These are phyloP conservation scores for Diabrotica undecimpunctata DNA, from an alignment of 1,140 invertebrate genomes.

Conservation along the genomic window DNA sequence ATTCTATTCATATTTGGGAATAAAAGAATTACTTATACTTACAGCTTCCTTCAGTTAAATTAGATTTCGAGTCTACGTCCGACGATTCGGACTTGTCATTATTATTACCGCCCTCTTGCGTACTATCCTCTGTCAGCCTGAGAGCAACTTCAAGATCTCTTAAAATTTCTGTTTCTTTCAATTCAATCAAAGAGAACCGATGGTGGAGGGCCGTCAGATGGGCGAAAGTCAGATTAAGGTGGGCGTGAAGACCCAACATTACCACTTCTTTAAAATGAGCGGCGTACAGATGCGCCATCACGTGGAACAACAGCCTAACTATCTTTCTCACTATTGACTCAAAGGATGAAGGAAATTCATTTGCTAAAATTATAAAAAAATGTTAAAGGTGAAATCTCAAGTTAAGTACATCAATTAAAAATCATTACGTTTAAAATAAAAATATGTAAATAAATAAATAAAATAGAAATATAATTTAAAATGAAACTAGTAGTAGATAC, in stretches of 20 bases:
- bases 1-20: too few relatives aligned
- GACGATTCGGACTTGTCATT: constrained; percentile 27
- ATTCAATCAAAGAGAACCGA: constrained; percentile 89
- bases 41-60: constrained; percentile 24
- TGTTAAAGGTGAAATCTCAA: constrained; percentile 9
- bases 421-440: too few relatives aligned
- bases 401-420: background rate
- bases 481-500: too few relatives aligned
- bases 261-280: constrained; percentile 95
- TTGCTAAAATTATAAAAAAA: constrained; percentile 61
- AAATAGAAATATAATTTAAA: too few relatives aligned
- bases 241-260: constrained; percentile 85
- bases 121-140: constrained; percentile 53
- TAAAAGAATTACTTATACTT: constrained; percentile 7
- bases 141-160: constrained; percentile 78
- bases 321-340: constrained; percentile 94
- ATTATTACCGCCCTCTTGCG: constrained; percentile 29
- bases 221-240: constrained; percentile 94
- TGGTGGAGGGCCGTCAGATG: constrained; percentile 87
- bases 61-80: constrained; percentile 20
- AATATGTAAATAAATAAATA: too few relatives aligned
- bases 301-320: constrained; percentile 92
- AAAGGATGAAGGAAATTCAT: constrained; percentile 92
- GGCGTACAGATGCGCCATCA: constrained; percentile 96
- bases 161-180: constrained; percentile 93